Conservation (phyloP, 2,888 invertebrate species). For the Ornithoptera priamus region DNA sequence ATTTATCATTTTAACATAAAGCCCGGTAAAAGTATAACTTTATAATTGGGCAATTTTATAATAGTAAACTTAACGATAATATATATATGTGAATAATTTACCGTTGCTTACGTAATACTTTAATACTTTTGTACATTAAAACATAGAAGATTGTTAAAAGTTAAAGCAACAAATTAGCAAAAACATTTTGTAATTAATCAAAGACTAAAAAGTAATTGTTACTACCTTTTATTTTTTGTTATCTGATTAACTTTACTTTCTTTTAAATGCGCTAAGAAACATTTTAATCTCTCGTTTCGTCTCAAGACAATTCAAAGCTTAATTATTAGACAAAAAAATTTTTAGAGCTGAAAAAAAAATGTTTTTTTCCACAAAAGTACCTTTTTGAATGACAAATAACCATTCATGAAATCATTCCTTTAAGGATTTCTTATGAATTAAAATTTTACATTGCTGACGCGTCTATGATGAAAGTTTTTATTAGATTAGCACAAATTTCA, state of each 20-base stretch:
- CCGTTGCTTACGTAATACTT: not conserved
- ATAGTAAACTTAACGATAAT: not conserved
- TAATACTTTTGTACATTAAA: not conserved
- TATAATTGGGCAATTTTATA: not conserved
- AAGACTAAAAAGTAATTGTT: not conserved
- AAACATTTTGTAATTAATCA: not conserved
- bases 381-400: too few species aligned
- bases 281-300: not conserved
- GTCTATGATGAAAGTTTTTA: too few species aligned
- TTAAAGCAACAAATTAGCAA: not conserved
- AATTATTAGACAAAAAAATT: too few species aligned
- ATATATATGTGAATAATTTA: not conserved
- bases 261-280: not conserved
- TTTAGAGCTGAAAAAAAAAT: too few species aligned
- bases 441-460: too few species aligned
- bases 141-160: not conserved
- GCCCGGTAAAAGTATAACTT: not conserved
- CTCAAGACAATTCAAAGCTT: not conserved
- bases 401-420: too few species aligned
- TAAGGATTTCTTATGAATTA: too few species aligned
- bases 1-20: not conserved
- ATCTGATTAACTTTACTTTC: not conserved
- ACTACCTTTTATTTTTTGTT: not conserved
- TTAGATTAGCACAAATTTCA: too few species aligned
- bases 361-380: too few species aligned